phyloP scores from a whole-genome alignment of 2,888 invertebrate genomes.

The Chymomyza amoena region DNA sequence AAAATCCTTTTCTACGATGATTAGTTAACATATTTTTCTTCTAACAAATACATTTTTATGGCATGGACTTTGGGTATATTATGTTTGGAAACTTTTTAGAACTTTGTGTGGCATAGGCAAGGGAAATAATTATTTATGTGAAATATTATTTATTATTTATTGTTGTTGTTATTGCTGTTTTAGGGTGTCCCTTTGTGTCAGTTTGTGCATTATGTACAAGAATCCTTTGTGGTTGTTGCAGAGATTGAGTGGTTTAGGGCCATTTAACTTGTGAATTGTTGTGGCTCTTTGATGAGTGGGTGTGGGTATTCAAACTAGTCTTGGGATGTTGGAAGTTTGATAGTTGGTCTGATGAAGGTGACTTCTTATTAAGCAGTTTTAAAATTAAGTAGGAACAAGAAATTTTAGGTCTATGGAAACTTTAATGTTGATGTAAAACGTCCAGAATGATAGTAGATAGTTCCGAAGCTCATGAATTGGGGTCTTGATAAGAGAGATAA shows the following conservation, averaged over 20 bases:
- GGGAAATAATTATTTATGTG: constrained; percentile 78
- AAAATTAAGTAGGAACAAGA: too few species aligned
- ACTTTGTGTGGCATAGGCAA: constrained; percentile 27
- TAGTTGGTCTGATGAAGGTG: background rate
- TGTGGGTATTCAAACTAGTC: constrained; percentile 43
- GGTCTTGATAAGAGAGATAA: too few species aligned
- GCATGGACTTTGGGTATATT: constrained; percentile 14
- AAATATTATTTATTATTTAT: constrained; percentile 77
- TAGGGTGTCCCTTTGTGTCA: constrained; percentile 23
- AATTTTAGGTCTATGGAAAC: too few species aligned
- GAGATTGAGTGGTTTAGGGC: constrained; percentile 47
- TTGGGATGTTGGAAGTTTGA: background rate
- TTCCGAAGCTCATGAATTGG: too few species aligned
- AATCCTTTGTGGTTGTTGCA: constrained; percentile 21
- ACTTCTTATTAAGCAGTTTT: too few species aligned
- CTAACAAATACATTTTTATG: constrained; percentile 20
- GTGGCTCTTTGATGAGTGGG: constrained; percentile 8
- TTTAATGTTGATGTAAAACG: too few species aligned
- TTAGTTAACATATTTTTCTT: constrained; percentile 77
- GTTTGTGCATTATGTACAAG: constrained; percentile 14
- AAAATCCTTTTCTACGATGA: constrained; percentile 78
- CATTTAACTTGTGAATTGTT: constrained; percentile 49
- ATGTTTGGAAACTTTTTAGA: constrained; percentile 6
- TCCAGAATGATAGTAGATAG: too few species aligned
- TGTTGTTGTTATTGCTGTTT: constrained; percentile 42